Percentiles rank a stretch among this genome's conserved stretches.
Conservation (phyloP, 1,140 invertebrate species). For the Phenacoccus solenopsis region DNA sequence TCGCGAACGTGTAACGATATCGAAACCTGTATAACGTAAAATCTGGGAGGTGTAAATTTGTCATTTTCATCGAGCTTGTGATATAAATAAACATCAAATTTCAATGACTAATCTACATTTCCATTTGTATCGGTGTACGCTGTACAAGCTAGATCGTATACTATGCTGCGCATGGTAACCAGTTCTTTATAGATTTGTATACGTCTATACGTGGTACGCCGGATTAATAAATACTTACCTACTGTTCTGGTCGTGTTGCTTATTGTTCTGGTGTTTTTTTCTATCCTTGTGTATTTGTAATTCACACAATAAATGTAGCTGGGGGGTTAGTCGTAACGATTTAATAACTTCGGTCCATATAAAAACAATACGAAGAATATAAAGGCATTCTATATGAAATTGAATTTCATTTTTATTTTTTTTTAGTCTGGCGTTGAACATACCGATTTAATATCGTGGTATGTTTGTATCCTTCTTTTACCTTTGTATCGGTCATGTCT, state of each 20-base stretch:
- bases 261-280: too few species aligned
- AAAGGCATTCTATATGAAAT: background rate
- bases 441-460: too few species aligned
- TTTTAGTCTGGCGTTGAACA: too few species aligned
- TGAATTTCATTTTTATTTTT: slow-evolving; percentile 3
- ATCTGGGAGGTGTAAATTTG: slow-evolving; percentile 1
- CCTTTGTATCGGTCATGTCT: too few species aligned
- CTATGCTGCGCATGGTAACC: background rate
- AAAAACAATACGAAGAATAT: background rate
- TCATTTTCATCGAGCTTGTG: background rate
- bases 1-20: background rate
- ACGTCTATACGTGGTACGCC: background rate
- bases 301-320: background rate
- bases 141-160: too few species aligned
- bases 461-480: too few species aligned
- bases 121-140: background rate
- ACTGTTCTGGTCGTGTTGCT: too few species aligned
- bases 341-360: background rate
- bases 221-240: background rate
- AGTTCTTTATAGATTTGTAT: too few species aligned
- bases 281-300: background rate
- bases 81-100: background rate
- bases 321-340: background rate
- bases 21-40: background rate
- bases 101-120: background rate